phyloP scores from a whole-genome alignment of 1,140 invertebrate genomes.

The Pogonognathellus flavescens region DNA sequence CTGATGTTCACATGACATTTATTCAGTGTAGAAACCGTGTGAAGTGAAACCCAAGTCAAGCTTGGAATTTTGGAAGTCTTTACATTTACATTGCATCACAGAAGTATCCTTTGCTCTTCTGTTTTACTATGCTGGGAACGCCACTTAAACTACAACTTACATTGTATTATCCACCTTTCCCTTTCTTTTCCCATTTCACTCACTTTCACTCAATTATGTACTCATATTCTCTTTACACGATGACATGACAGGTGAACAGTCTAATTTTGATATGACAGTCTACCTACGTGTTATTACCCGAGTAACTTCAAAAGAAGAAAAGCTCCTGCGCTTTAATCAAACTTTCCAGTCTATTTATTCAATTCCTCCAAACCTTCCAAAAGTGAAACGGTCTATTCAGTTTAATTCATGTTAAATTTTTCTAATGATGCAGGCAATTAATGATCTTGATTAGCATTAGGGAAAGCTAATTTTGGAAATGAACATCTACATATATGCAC shows the following conservation, averaged over 20 bases:
- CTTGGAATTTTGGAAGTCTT: conserved; percentile 2
- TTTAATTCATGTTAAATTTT: too few species aligned
- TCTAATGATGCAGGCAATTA: too few species aligned
- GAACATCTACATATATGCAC: too few species aligned
- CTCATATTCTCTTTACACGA: conserved; percentile 33
- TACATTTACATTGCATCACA: conserved; percentile 36
- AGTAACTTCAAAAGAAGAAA: too few species aligned
- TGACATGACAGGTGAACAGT: conserved; percentile 31
- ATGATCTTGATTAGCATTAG: too few species aligned
- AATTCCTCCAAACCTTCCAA: too few species aligned
- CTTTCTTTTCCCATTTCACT: conserved; percentile 42
- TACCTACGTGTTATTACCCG: neutral
- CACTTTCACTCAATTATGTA: conserved; percentile 49
- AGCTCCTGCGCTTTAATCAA: too few species aligned
- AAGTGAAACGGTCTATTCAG: too few species aligned
- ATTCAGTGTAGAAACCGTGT: conserved; percentile 37
- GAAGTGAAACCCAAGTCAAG: conserved; percentile 41
- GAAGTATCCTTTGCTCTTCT: neutral
- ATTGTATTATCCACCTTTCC: conserved; percentile 32
- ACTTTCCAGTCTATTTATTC: too few species aligned
- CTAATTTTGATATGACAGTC: neutral
- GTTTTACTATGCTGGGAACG: conserved; percentile 1
- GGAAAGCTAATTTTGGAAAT: too few species aligned
- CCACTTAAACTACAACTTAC: conserved; percentile 38
- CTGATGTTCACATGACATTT: conserved; percentile 39